These are phyloP conservation scores for Acanthurus tractus DNA, from an alignment of 2,797 vertebrate genomes.

Conservation along the genomic window DNA sequence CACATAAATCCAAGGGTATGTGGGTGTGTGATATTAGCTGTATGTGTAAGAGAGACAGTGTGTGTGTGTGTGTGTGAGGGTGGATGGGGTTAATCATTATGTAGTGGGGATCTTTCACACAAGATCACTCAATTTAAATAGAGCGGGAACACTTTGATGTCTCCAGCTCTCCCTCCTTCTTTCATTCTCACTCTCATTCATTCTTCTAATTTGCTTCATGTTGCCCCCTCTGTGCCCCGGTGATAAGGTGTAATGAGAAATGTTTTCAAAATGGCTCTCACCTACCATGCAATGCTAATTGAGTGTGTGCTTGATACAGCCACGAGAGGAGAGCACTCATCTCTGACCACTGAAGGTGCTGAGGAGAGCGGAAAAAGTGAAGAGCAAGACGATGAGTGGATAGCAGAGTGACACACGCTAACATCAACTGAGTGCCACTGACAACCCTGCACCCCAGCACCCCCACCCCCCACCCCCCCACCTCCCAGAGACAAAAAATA, in stretches of 20 bases:
- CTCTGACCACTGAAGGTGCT: constrained; percentile 42
- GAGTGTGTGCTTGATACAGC: constrained; percentile 46
- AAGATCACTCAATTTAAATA: constrained; percentile 82
- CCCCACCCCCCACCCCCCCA: not conserved
- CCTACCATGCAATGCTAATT: constrained; percentile 71
- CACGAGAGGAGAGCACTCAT: constrained; percentile 41
- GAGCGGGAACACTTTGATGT: constrained; percentile 81
- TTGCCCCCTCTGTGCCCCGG: constrained; percentile 64
- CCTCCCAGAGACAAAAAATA: constrained; percentile 58
- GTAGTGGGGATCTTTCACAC: constrained; percentile 81
- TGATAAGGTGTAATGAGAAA: constrained; percentile 85
- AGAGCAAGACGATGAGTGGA: not conserved
- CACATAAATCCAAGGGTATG: constrained; percentile 75
- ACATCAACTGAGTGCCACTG: constrained; percentile 34
- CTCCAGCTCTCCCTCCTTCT: constrained; percentile 53
- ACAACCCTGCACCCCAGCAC: constrained; percentile 34
- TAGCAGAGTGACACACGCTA: constrained; percentile 23
- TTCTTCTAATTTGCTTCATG: constrained; percentile 74
- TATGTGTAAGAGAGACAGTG: no score
- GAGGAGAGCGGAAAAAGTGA: constrained; percentile 17
- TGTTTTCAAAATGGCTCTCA: constrained; percentile 75
- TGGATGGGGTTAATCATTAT: constrained; percentile 79
- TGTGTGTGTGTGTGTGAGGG: constrained; percentile 24
- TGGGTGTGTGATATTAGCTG: constrained; percentile 72
- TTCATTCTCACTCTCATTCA: constrained; percentile 55